A percentile compares a stretch with the other conserved stretches of the same genome.
These are phyloP conservation scores for Argyrosomus japonicus DNA, from an alignment of 2,113 vertebrate genomes.

Conservation along the genomic window DNA sequence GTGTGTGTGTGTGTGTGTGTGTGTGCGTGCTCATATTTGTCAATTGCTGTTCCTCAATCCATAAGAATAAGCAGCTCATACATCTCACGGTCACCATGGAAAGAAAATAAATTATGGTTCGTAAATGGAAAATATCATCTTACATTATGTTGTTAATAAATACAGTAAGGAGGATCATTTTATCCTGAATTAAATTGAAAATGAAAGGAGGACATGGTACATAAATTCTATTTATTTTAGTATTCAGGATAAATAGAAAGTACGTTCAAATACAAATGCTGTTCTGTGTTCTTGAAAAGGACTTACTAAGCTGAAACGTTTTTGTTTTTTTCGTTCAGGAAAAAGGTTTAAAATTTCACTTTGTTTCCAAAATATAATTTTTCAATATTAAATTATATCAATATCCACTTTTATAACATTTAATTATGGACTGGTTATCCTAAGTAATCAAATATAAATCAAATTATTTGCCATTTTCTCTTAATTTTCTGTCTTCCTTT, in stretches of 20 bases:
- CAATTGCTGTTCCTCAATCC: conserved; percentile 4
- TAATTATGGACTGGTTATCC: too few relatives aligned
- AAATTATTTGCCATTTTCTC: too few relatives aligned
- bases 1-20: background rate
- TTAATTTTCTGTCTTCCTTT: too few relatives aligned
- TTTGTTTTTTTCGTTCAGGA: too few relatives aligned
- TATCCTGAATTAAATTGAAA: background rate
- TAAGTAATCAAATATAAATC: too few relatives aligned
- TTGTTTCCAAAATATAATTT: too few relatives aligned
- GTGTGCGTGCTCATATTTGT: background rate
- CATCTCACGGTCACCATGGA: background rate
- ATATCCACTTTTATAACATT: too few relatives aligned
- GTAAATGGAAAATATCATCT: background rate
- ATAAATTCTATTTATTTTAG: background rate
- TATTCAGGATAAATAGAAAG: background rate
- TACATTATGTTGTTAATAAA: background rate
- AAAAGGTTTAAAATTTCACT: too few relatives aligned
- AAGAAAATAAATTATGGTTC: conserved; percentile 1
- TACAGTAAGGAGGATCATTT: background rate
- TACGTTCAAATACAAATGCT: background rate
- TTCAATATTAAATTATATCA: too few relatives aligned
- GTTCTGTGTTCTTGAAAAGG: background rate
- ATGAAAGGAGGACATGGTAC: background rate
- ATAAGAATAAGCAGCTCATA: background rate
- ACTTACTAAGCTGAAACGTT: too few relatives aligned